A percentile compares a stretch with the other conserved stretches of the same genome.
Evolutionary conservation across 2,113 vertebrate genomes (phyloP).

Genomic region (Hystrix brachyura): DNA sequence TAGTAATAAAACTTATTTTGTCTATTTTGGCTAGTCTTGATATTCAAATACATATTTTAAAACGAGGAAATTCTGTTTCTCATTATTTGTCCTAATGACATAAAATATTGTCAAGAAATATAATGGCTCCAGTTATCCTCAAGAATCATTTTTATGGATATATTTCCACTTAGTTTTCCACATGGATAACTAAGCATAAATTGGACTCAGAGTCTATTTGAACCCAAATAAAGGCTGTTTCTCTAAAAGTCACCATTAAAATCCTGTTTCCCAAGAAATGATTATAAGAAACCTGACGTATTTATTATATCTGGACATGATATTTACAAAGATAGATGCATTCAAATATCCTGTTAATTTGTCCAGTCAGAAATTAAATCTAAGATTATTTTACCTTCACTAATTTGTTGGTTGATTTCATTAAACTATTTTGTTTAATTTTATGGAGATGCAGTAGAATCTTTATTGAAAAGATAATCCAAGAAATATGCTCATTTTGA

Average conservation of each 20-base stretch:
- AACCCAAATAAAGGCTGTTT: not conserved
- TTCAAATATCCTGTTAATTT: not conserved
- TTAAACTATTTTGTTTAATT: constrained; percentile 40
- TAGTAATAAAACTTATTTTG: not conserved
- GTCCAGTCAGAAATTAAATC: not conserved
- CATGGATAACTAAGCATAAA: not conserved
- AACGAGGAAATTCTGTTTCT: constrained; percentile 48
- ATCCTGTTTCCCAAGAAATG: not conserved
- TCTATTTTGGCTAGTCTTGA: not conserved
- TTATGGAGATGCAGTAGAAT: not conserved
- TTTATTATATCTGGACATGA: not conserved
- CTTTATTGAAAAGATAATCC: constrained; percentile 32
- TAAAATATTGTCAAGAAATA: constrained; percentile 30
- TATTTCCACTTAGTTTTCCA: not conserved
- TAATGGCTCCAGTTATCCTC: not conserved
- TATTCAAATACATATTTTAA: constrained; percentile 10
- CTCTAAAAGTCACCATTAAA: not conserved
- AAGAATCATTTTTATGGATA: not conserved
- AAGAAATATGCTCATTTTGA: not conserved
- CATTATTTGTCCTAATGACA: not conserved
- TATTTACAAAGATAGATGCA: not conserved
- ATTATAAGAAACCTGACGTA: not conserved
- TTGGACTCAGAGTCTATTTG: not conserved
- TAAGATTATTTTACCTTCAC: constrained; percentile 18
- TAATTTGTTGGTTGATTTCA: not conserved